These are phyloP conservation scores for Sander lucioperca DNA, from an alignment of 2,113 vertebrate species.

Conservation along the genomic window DNA sequence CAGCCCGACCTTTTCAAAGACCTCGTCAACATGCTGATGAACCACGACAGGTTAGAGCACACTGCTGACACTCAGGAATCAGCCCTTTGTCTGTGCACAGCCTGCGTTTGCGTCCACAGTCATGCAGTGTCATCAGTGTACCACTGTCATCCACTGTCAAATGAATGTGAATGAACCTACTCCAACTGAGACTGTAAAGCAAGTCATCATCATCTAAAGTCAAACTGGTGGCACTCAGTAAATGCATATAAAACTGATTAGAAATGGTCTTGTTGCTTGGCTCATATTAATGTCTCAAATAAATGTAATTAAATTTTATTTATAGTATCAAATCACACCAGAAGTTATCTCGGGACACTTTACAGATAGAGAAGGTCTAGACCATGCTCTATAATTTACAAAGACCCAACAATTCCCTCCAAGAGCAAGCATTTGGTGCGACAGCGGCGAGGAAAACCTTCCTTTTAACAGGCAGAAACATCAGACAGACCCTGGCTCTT, in stretches of 20 bases:
- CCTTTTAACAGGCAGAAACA: too few species aligned
- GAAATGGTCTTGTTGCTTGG: background rate
- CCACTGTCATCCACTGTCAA: background rate
- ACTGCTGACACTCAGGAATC: background rate
- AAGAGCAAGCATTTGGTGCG: too few species aligned
- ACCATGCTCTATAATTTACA: too few species aligned
- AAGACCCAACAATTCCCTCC: too few species aligned
- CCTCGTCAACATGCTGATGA: slow-evolving; percentile 88
- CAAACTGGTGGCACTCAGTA: background rate
- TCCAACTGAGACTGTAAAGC: too few species aligned
- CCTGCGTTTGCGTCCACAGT: background rate
- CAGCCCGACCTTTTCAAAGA: slow-evolving; percentile 91
- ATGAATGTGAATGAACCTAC: background rate
- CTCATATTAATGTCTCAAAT: background rate
- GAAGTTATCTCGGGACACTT: too few species aligned
- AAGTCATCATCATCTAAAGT: background rate
- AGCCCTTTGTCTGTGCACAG: background rate
- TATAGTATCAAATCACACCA: too few species aligned
- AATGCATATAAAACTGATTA: background rate
- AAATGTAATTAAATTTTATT: background rate
- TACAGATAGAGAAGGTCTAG: too few species aligned
- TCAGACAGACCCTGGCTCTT: too few species aligned
- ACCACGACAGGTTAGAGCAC: slow-evolving; percentile 83
- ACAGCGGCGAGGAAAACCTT: too few species aligned
- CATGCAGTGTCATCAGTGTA: background rate